Evolutionary conservation across 1,140 invertebrate species (phyloP).

Genomic region (Pentalonia nigronervosa): DNA sequence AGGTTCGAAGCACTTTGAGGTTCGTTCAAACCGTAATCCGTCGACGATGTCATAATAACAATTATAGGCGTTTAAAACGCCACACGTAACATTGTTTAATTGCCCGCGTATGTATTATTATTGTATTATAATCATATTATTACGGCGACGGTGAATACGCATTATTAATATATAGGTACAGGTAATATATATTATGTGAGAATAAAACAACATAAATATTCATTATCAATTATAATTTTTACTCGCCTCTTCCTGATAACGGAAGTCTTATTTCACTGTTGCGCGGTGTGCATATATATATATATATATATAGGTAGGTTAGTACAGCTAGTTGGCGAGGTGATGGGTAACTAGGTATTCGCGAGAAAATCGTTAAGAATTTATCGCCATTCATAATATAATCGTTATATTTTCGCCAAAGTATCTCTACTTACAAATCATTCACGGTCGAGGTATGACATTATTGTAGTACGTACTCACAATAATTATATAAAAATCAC

Average conservation of each 20-base stretch:
- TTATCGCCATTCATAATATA: not conserved
- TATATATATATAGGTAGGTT: not conserved
- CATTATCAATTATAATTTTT: slow-evolving; percentile 2
- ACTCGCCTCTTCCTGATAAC: not conserved
- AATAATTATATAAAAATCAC: not conserved
- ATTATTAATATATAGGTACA: not conserved
- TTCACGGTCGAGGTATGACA: not conserved
- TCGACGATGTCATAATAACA: not conserved
- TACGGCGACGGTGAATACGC: not conserved
- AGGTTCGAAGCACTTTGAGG: not conserved
- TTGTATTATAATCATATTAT: not conserved
- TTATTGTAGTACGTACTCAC: not conserved
- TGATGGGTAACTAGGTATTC: not conserved
- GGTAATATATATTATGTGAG: not conserved
- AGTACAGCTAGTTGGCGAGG: no score
- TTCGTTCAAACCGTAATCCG: not conserved
- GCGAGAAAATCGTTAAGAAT: not conserved
- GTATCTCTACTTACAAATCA: not conserved
- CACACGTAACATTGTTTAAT: not conserved
- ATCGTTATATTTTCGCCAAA: not conserved
- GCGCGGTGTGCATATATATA: not conserved
- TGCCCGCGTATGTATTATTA: not conserved
- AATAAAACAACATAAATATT: not conserved
- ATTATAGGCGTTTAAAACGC: not conserved
- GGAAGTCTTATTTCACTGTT: not conserved